These are phyloP conservation scores for Alethe castanea DNA, from an alignment of 2,113 vertebrate genomes.

Conservation along the genomic window DNA sequence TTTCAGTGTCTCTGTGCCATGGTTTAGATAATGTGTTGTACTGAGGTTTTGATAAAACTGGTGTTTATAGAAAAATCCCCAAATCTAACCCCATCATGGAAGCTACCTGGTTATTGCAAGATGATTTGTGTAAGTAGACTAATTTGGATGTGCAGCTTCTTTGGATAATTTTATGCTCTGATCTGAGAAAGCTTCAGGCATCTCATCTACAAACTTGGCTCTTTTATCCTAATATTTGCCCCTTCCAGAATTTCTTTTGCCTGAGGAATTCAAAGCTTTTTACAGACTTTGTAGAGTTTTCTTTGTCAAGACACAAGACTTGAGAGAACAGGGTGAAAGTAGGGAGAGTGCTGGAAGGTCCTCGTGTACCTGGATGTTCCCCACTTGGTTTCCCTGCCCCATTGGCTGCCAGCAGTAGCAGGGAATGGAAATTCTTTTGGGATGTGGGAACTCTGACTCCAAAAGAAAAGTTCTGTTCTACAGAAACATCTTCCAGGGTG, in stretches of 20 bases:
- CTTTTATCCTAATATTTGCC: background rate
- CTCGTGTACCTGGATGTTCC: fast-evolving
- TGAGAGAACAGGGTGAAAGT: background rate
- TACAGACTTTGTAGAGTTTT: background rate
- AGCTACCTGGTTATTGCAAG: background rate
- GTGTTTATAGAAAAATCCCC: background rate
- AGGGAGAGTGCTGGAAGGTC: background rate
- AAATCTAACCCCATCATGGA: background rate
- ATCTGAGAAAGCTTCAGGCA: background rate
- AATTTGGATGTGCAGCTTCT: background rate
- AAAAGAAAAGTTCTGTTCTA: background rate
- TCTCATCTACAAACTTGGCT: background rate
- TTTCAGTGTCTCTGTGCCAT: background rate
- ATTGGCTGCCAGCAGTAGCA: background rate
- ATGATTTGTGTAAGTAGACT: background rate
- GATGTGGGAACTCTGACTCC: background rate
- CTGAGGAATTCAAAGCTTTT: background rate
- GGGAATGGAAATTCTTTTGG: background rate
- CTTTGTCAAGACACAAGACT: background rate
- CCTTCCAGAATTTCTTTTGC: background rate
- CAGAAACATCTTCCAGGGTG: background rate
- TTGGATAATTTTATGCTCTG: background rate
- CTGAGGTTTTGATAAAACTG: background rate
- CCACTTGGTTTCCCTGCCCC: background rate
- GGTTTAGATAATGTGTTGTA: background rate